Evolutionary conservation across 2,113 vertebrate genomes (phyloP).

Genomic region (Fulica atra): DNA sequence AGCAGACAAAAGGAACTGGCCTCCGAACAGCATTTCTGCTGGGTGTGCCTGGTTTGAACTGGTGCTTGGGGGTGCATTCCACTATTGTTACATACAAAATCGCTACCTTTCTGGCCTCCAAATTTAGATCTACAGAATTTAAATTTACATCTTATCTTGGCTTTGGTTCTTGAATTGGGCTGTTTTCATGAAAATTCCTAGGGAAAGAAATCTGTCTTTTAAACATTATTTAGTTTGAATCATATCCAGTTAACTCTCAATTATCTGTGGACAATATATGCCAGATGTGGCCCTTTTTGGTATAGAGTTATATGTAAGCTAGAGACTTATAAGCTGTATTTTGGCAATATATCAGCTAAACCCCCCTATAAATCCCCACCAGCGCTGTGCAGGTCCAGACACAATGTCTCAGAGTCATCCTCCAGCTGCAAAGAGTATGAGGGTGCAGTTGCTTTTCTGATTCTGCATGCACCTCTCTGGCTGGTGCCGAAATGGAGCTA

Average conservation of each 20-base stretch:
- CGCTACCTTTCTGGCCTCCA: background rate
- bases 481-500: background rate
- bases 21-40: background rate
- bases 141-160: background rate
- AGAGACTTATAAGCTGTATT: rapidly evolving
- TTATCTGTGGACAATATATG: background rate
- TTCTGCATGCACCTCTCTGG: background rate
- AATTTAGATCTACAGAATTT: background rate
- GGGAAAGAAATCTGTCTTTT: background rate
- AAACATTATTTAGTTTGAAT: background rate
- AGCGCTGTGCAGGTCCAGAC: background rate
- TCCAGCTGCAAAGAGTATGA: background rate
- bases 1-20: background rate
- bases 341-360: background rate
- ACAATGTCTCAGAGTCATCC: background rate
- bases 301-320: background rate
- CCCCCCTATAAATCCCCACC: background rate
- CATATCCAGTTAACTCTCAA: background rate
- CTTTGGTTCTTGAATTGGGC: background rate
- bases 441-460: background rate
- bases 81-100: background rate
- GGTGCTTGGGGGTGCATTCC: background rate
- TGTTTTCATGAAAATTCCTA: background rate
- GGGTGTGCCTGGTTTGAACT: background rate
- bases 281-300: background rate